Evolutionary conservation across 2,113 vertebrate genomes (phyloP).

Genomic region (Epinephelus cyanopodus): DNA sequence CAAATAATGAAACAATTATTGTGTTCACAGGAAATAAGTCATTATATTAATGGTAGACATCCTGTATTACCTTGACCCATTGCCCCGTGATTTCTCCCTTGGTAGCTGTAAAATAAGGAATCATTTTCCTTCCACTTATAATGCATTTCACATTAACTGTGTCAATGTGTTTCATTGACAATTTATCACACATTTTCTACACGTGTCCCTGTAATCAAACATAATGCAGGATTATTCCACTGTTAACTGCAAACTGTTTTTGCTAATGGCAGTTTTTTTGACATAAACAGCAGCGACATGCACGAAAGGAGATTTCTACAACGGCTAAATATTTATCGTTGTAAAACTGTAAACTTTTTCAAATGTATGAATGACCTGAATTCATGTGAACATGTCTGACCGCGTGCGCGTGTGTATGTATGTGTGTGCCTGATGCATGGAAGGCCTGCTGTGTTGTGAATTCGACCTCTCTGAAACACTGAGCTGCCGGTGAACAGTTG

Average conservation of each 20-base stretch:
- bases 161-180: conserved; percentile 10
- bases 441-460: conserved; percentile 82
- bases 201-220: not conserved
- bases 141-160: not conserved
- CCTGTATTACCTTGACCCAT: conserved; percentile 29
- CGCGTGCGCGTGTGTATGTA: conserved; percentile 4
- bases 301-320: conserved; percentile 72
- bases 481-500: conserved; percentile 75
- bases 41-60: conserved; percentile 61
- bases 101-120: conserved; percentile 20
- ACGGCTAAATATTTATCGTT: conserved; percentile 84
- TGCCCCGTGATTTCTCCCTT: not conserved
- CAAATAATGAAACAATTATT: conserved; percentile 14
- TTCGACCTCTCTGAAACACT: conserved; percentile 80
- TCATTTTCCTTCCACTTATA: not conserved
- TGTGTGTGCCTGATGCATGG: conserved; percentile 78
- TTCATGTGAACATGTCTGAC: conserved; percentile 59
- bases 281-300: conserved; percentile 61
- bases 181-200: not conserved
- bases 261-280: conserved; percentile 25
- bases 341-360: conserved; percentile 92
- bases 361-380: conserved; percentile 90
- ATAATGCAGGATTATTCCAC: conserved; percentile 32
- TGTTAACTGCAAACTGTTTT: conserved; percentile 38
- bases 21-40: conserved; percentile 28